A percentile compares a stretch with the other conserved stretches of the same genome.
Conservation (phyloP, 2,113 vertebrate genomes). For the Xenopus tropicalis region UCB_Xtro_10.0 CM004447.2:57896001-57896500, state of each 20-base stretch:
- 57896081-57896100: too few species aligned
- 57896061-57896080: too few species aligned
- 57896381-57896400: conserved; percentile 84
- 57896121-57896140: too few species aligned
- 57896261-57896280: neutral
- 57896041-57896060: too few species aligned
- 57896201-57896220: too few species aligned
- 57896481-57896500: conserved; percentile 88
- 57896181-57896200: too few species aligned
- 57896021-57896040: too few species aligned
- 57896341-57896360: conserved; percentile 84
- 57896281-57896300: conserved; percentile 43
- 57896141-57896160: too few species aligned
- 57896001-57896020: too few species aligned
- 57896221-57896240: too few species aligned
- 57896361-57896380: conserved; percentile 82
- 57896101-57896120: too few species aligned
- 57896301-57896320: conserved; percentile 73
- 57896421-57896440: conserved; percentile 90
- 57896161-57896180: too few species aligned
- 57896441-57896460: conserved; percentile 74
- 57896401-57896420: conserved; percentile 86
- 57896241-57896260: conserved; percentile 47
- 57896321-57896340: conserved; percentile 90
- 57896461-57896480: conserved; percentile 93